phyloP scores from a whole-genome alignment of 2,797 vertebrate genomes.

The Onychomys arenicola region DNA sequence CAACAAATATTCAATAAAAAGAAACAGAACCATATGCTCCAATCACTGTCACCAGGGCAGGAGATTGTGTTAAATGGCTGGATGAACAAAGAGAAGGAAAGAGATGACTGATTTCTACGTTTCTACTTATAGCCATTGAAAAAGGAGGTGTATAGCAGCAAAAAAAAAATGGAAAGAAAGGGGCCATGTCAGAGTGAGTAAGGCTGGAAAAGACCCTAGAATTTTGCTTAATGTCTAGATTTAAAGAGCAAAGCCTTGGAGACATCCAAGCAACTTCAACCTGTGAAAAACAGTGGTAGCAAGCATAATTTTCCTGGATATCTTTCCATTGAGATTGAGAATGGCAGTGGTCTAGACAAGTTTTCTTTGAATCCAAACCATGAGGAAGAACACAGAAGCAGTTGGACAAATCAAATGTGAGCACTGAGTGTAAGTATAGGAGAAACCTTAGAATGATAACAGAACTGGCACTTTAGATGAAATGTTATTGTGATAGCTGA shows the following conservation, averaged over 20 bases:
- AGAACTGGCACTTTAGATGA: neutral
- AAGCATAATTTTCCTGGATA: neutral
- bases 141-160: neutral
- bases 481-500: neutral
- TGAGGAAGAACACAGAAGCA: neutral
- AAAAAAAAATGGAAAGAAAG: neutral
- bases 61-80: neutral
- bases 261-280: neutral
- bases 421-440: neutral
- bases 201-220: neutral
- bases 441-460: neutral
- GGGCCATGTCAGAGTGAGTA: neutral
- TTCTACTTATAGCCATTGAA: neutral
- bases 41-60: rapidly evolving
- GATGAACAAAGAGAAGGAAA: neutral
- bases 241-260: neutral
- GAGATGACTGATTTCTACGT: neutral
- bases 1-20: neutral
- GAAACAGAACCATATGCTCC: neutral
- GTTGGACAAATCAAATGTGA: neutral
- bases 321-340: neutral
- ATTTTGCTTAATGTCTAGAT: neutral
- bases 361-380: neutral
- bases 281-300: neutral
- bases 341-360: neutral